phyloP scores from a whole-genome alignment of 2,888 invertebrate species.

The Podabrus alpinus region DNA sequence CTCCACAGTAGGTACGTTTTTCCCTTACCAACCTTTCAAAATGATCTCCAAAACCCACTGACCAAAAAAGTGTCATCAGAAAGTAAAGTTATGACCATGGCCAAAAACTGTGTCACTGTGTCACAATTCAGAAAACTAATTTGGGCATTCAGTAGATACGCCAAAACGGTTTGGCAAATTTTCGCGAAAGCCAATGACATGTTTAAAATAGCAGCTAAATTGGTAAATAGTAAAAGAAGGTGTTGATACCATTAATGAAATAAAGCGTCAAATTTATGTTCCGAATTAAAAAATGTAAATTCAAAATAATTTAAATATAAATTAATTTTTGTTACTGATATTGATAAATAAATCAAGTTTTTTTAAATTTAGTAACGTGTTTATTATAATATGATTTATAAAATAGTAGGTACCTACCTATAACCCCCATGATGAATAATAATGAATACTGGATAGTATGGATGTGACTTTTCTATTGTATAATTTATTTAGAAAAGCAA shows the following conservation, averaged over 20 bases:
- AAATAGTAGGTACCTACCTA: not conserved
- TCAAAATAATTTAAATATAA: not conserved
- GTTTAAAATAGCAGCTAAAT: not conserved
- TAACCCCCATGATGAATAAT: not conserved
- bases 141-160: not conserved
- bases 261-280: not conserved
- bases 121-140: not conserved
- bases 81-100: not conserved
- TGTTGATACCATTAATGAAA: not conserved
- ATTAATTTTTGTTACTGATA: not conserved
- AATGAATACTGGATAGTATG: not conserved
- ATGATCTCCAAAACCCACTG: not conserved
- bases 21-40: not conserved
- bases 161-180: not conserved
- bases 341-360: not conserved
- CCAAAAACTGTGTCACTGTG: not conserved
- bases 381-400: not conserved
- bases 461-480: not conserved
- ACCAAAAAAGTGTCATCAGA: not conserved
- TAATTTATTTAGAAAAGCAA: not conserved
- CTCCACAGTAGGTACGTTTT: too few relatives aligned
- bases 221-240: not conserved
- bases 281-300: not conserved
- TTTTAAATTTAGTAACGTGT: not conserved
- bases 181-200: not conserved